Base-by-base conservation (phyloP, 64 coral and sea anemone genomes). In the Montipora foliosa region DNA sequence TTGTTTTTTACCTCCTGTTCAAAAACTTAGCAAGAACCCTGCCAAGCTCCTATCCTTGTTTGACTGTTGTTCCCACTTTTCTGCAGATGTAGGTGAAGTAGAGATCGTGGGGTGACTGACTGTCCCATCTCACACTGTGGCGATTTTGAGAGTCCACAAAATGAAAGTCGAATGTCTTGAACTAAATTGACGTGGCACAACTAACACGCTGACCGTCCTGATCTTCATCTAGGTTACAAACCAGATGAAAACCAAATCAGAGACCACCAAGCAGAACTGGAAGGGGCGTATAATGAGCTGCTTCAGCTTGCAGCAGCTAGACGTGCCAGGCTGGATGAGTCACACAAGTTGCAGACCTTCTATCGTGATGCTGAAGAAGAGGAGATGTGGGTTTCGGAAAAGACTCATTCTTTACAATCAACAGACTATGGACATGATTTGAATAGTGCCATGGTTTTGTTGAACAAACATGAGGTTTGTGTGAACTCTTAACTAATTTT, bases 381-480 rank as follows among this genome's bases (percentile, higher is more conserved):
- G 75, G 98, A 99, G 75, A 99, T 99, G 88, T 99, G 98, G 98
- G 95, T 99, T 6, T 91, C 95, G 61, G 98, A 99, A 80, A 96
- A 95, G 62, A 92, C 96, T 82, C 82, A 93, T 11, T 99, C 96
- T 53, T 37, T 99, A 48, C 95, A 96, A 74, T 99, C 98, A 0
- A 95, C 98, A 24, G 98, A 99, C 64, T 99, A 99, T 96, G 98
- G 98, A 12, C 98, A 96, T 90, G 98, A 99, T 74, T 92, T 99
- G 12, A 99, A 99, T 74, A 99, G 92, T 87, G 95, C 98, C 44
- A 99, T 96, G 73, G 79, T 96, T 51, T 78, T 99, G 78, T 76
- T 99, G 46, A 90, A 81, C 74, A 99, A 99, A 69, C 98, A 99
- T 59, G 98, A 99, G 95, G 98, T 99, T 87, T 20, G 62, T 77